Evolutionary conservation across 2,113 vertebrate species (phyloP), one percentile per base, ranked within the genome.

Genomic region (Aplodontia rufa): DNA sequence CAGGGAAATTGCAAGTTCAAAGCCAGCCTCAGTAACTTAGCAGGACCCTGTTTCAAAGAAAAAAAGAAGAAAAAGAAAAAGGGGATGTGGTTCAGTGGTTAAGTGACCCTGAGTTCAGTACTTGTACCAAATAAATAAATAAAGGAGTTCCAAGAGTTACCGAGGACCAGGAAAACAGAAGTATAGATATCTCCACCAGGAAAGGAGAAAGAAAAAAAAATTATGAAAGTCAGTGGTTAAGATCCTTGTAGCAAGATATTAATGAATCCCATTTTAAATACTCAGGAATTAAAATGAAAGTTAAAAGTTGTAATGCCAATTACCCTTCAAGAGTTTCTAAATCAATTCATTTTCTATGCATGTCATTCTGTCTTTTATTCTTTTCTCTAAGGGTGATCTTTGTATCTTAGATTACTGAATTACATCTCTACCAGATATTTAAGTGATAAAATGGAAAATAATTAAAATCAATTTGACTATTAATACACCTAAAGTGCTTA

Each of bases 341-440:
- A 80, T 84, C 72, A 42, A 80, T 40, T 88, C n/a, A n/a, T n/a
- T n/a, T n/a, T n/a, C 72, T 81, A 20, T 86, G 26, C 89, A 69
- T 58, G 90, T 75, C 79, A 60, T 26, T 89, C 22, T n/a, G n/a
- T n/a, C n/a, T 92, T 75, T 89, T 89, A 84, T 81, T 94, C 79
- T 89, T 47, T 35, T 89, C 42, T 28, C 82, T 81, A 9, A 78
- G 14, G 62, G 22, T 51, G 66, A 64, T 60, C 64, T 58, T 12
- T 83, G 69, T 22, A 66, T 64, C n/a, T 22, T 71, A 28, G n/a
- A n/a, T n/a, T n/a, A n/a, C n/a, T n/a, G n/a, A 22, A 81, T 86
- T 71, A 22, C 7, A 66, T 89, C 16, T 91, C 26, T 12, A 75
- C 11, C 58, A 81, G 42, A 85, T 28, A 92, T 37, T 64, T 79